Evolutionary conservation across 64 coral and sea anemone species (phyloP), one percentile per base, ranked within the genome.

Genomic region (Acropora tenuis): DNA sequence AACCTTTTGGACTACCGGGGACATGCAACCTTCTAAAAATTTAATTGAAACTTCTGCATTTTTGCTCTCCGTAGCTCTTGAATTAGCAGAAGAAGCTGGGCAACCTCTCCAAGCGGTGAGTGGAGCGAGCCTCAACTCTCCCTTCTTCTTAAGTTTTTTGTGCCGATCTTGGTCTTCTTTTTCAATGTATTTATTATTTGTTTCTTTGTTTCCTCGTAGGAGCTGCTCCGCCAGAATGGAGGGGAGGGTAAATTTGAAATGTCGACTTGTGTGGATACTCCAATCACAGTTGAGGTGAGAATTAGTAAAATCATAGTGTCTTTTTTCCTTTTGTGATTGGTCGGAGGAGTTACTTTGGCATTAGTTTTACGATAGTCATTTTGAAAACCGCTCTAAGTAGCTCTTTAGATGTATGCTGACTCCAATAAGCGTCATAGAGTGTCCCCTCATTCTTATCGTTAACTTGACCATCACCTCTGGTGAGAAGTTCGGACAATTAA

Each of bases 51-150:
- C 75, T 40, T 52, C 13, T 72, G 1, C 61, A 48, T 53, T 74
- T 90, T 9, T 30, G 30, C 30, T 30, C 30, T 53, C 19, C 45
- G 45, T n/a, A 93, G 91, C 91, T 43, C 57, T 93, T 48, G 91
- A 93, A 2, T 5, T 87, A 8, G 91, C 91, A 8, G 80, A 80
- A 49, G 91, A 86, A 87, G 75, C 91, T 93, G 91, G 83, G 9
- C 82, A 93, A 47, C 47, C 84, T 43, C 91, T 93, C 30, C 91
- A 93, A 88, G 91, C 83, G 7, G 91, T 93, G 12, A 93, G 91
- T 88, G 57, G 16, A 47, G 3, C 75, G 10, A 7, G 4, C 30
- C 19, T 40, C n/a, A 78, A 49, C 47, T 50, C 6, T 20, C 8
- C 2, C 3, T 71, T 71, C 16, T 63, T 10, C 60, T 63, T 15